Conservation (phyloP, 2,113 vertebrate genomes). For the Otus sunia region DNA sequence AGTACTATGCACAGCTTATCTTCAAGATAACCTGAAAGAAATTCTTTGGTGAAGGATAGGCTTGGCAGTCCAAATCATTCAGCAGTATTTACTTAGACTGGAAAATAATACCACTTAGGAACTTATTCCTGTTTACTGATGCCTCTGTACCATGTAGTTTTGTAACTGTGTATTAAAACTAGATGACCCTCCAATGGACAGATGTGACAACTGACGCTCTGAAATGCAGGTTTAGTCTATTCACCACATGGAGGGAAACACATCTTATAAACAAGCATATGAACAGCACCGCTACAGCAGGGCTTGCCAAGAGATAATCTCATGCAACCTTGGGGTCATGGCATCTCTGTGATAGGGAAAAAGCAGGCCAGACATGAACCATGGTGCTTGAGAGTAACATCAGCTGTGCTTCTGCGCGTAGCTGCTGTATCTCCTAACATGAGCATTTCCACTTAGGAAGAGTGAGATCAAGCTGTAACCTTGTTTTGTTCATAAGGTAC, state of each 20-base stretch:
- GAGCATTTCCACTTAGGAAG: neutral
- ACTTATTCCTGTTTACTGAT: neutral
- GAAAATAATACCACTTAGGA: neutral
- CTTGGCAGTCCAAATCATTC: neutral
- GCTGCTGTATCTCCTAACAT: neutral
- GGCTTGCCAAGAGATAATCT: neutral
- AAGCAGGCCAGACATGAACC: neutral
- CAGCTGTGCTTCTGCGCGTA: neutral
- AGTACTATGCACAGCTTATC: neutral
- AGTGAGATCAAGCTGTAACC: neutral
- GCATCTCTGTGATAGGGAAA: neutral
- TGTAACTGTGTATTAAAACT: neutral
- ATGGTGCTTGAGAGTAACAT: neutral
- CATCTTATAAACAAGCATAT: neutral
- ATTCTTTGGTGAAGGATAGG: neutral
- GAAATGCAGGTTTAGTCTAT: neutral
- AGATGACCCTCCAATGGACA: neutral
- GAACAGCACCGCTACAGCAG: neutral
- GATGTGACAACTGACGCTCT: neutral
- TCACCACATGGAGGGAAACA: neutral
- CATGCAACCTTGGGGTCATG: neutral
- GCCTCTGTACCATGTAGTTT: neutral
- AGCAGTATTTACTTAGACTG: neutral
- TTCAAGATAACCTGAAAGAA: neutral
- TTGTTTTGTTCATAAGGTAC: neutral